These are phyloP conservation scores for Aythya baeri DNA, from an alignment of 2,113 vertebrate genomes.

Conservation along the genomic window DNA sequence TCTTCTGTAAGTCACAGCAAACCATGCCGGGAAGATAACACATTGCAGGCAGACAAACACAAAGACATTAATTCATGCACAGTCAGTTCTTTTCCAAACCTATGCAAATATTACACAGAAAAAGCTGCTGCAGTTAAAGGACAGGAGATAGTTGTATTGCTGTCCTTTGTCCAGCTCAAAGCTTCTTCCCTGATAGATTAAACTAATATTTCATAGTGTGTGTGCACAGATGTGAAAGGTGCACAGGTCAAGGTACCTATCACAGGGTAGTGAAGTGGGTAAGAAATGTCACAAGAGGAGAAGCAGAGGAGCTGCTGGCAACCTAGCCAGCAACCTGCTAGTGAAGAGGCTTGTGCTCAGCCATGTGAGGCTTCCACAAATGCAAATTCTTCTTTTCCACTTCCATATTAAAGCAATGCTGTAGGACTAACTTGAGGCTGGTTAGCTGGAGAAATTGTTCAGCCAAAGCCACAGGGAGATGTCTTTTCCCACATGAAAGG, in stretches of 20 bases:
- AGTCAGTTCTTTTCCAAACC: neutral
- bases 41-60: neutral
- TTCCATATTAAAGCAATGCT: neutral
- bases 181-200: neutral
- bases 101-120: neutral
- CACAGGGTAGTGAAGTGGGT: neutral
- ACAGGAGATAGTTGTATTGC: neutral
- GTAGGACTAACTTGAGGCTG: neutral
- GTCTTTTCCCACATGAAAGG: neutral
- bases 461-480: neutral
- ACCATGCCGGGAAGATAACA: neutral
- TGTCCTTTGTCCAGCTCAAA: neutral
- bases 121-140: neutral
- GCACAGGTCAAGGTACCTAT: neutral
- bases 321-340: neutral
- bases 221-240: neutral
- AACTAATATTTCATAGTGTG: neutral
- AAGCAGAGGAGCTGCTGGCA: neutral
- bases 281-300: neutral
- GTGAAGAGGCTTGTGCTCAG: neutral
- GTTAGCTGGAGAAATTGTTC: neutral
- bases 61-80: neutral
- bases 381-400: neutral
- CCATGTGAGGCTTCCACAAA: neutral
- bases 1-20: neutral